Base-by-base conservation (phyloP, 2,888 invertebrate genomes). In the Hydrotaea diabolus region DNA sequence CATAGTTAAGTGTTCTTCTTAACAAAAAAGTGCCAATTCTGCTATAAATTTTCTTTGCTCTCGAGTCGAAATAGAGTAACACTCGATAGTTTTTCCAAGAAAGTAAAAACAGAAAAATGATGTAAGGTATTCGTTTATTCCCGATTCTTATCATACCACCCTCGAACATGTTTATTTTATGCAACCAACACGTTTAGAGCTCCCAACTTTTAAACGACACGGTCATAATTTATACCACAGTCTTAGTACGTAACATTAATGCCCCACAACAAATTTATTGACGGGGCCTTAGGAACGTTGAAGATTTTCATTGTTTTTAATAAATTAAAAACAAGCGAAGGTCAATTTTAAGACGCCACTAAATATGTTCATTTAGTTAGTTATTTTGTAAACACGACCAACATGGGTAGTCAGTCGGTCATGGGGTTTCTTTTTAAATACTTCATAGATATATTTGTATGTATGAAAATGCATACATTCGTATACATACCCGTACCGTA, bases 281-380 rank as follows among this genome's bases (percentile, higher is more conserved):
- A 23, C 23, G 59, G 71, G 57, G 46, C 53, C 55, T 84, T 75
- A 75, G 71, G 55, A 69, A 46, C 43, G 15, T 72, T 77, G 19
- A 66, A 53, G 9, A 46, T 0, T 31, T 74, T 74, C 57, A 69
- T 73, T 69, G 74, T 80, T 77, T 71, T 31, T 62, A 43, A 43
- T 74, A 73, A 77, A 80, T 53, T 31, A 53, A 69, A 73, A 66
- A 77, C 62, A 77, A 75, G 46, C 39, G 53, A 84, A 78, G 64
- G 80, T 57, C 64, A 78, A 82, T 78, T 77, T 82, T 82, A 77
- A 85, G 82, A 80, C 79, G 66, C 69, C 55, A 55, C 59, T 62
- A 43, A 5, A 1, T 26, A 66, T n/a, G n/a, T n/a, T n/a, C 66
- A n/a, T 15, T 15, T 69, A 19, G 43, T 43, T 36, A 26, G 5